phyloP scores from a whole-genome alignment of 2,113 vertebrate genomes.

The Onychostruthus taczanowskii region DNA sequence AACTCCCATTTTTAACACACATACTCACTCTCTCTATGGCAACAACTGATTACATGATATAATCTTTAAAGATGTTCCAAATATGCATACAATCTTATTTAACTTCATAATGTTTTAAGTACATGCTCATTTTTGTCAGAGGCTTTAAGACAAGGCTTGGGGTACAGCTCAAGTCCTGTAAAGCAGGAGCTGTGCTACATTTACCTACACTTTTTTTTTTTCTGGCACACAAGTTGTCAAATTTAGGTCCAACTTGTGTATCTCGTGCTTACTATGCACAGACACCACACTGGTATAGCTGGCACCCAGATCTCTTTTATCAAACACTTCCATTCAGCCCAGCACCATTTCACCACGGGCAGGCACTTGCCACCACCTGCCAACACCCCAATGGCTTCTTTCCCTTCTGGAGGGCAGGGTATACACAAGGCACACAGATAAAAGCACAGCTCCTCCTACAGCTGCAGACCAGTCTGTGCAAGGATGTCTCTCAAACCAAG shows the following conservation, averaged over 20 bases:
- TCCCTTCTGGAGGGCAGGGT: neutral
- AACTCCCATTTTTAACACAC: neutral
- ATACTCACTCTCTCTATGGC: neutral
- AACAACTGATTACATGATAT: neutral
- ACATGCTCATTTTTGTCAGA: neutral
- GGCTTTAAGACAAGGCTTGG: neutral
- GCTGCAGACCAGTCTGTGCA: neutral
- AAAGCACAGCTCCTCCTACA: neutral
- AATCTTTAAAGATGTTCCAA: neutral
- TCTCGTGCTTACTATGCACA: neutral
- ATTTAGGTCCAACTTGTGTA: neutral
- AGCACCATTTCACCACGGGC: neutral
- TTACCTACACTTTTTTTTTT: neutral
- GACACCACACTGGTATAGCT: neutral
- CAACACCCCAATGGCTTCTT: neutral
- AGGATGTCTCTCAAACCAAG: neutral
- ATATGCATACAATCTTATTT: neutral
- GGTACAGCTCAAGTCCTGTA: neutral
- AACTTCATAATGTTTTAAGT: neutral
- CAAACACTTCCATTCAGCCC: neutral
- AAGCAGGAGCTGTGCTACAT: neutral
- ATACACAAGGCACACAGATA: fast-evolving
- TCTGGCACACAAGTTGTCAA: neutral
- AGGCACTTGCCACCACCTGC: neutral
- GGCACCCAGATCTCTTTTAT: neutral